A percentile compares a stretch with the other conserved stretches of the same genome.
Evolutionary conservation across 2,888 invertebrate species (phyloP).

Genomic region (Cremastinae sp.): DNA sequence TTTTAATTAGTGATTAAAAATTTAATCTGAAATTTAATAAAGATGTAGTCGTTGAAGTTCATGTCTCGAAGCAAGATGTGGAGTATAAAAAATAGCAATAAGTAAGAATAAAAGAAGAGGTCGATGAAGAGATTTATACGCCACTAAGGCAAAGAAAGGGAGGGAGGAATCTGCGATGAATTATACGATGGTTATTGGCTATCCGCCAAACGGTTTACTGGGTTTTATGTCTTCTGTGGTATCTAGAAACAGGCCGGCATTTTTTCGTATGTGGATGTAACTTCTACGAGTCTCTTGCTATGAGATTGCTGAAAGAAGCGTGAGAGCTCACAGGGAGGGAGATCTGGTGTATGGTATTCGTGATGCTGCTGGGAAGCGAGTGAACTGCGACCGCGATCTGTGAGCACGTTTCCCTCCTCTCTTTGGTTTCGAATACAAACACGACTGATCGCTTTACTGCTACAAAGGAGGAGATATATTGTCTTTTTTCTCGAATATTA

Average conservation of each 20-base stretch:
- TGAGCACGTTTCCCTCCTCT: slow-evolving; percentile 59
- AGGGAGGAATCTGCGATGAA: slow-evolving; percentile 65
- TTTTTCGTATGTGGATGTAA: not conserved
- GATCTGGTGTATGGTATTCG: not conserved
- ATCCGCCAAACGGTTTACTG: slow-evolving; percentile 70
- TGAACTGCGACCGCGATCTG: slow-evolving; percentile 45
- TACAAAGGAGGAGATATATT: slow-evolving; percentile 37
- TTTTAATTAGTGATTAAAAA: no score
- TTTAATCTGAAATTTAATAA: no score
- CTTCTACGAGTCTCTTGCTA: slow-evolving; percentile 8
- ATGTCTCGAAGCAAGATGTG: no score
- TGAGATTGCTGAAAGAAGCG: slow-evolving; percentile 19
- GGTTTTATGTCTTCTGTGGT: slow-evolving; percentile 50
- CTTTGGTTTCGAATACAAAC: slow-evolving; percentile 53
- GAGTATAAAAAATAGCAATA: slow-evolving; percentile 23
- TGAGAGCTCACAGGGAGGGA: slow-evolving; percentile 5
- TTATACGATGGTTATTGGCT: slow-evolving; percentile 70
- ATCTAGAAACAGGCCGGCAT: slow-evolving; percentile 7
- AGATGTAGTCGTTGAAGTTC: no score
- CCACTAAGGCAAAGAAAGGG: no score
- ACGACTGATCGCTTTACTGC: slow-evolving; percentile 40
- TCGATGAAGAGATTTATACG: slow-evolving; percentile 18
- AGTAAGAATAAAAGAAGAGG: slow-evolving; percentile 23
- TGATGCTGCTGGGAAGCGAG: slow-evolving; percentile 25
- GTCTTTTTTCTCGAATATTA: slow-evolving; percentile 11